phyloP scores from a whole-genome alignment of 1,140 invertebrate genomes.

The Chymomyza costata region DNA sequence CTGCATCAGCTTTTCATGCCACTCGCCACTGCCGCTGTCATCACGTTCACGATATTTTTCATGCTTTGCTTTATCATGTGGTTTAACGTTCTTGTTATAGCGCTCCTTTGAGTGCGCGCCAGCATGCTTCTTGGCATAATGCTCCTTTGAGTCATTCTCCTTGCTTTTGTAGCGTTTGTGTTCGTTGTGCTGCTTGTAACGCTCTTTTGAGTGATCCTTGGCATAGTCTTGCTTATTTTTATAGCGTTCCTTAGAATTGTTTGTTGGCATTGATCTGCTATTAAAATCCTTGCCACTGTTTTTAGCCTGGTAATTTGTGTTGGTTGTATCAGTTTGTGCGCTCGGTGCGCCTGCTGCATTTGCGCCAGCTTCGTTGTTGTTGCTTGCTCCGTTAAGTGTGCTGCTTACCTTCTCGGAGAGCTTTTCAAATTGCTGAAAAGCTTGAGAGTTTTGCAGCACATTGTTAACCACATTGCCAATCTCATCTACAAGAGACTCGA shows the following conservation, averaged over 20 bases:
- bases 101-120: constrained; percentile 25
- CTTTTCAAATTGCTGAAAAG: constrained; percentile 62
- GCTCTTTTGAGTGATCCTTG: constrained; percentile 11
- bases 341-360: background rate
- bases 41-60: constrained; percentile 11
- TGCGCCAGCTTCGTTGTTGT: background rate
- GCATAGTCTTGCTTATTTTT: constrained; percentile 26
- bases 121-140: background rate
- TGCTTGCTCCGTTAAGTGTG: constrained; percentile 25
- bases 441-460: constrained; percentile 51
- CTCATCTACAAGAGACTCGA: constrained; percentile 48
- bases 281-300: background rate
- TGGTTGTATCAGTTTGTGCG: background rate
- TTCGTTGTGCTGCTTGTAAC: background rate
- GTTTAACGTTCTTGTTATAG: constrained; percentile 2
- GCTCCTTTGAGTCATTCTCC: constrained; percentile 3
- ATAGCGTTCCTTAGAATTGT: constrained; percentile 33
- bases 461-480: constrained; percentile 50
- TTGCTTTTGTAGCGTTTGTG: constrained; percentile 7
- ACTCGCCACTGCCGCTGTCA: constrained; percentile 53
- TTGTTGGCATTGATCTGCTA: background rate
- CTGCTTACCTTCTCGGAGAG: constrained; percentile 48
- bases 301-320: background rate
- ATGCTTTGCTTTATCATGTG: background rate
- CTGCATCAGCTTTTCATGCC: constrained; percentile 62